Evolutionary conservation across 2,113 vertebrate species (phyloP), one percentile per base, ranked within the genome.

Genomic region (Xenopus laevis): DNA sequence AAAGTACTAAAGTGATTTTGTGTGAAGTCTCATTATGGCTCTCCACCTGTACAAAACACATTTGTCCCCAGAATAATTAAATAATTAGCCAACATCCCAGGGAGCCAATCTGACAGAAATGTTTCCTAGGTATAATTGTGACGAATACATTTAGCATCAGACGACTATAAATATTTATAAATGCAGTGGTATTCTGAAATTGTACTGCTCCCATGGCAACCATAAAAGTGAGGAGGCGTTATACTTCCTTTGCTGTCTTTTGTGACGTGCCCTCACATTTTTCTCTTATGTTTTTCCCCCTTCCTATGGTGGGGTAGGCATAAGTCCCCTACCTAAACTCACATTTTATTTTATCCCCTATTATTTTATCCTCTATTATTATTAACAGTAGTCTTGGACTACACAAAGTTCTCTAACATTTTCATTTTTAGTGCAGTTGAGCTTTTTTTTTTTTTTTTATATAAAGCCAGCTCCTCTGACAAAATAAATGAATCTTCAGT

Each of bases 91-190:
- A 20, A 45, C 55, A 40, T 68, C 21, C 45, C 13, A 30, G 45
- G 46, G 58, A 61, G 23, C 33, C 40, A 17, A 23, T 46, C 12
- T 20, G 9, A 2, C 18, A 20, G 55, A 58, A 58, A 40, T 18
- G 55, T 58, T 58, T 58, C 55, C 68, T 63, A 63, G 58, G 74
- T 46, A 57, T 70, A 77, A 77, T 77, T 60, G 27, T 55, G 59
- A 58, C 67, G 50, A 77, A 68, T 70, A 69, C 74, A 67, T 77
- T 64, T 33, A 70, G 66, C 69, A 70, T 70, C 67, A 64, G 67
- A 70, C 61, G 27, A 77, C 67, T 77, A 77, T 63, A 77, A 77
- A 77, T 77, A 77, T 77, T 77, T 77, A 77, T 77, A 70, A 77
- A 77, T 77, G 13, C 61, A 63, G 60, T 57, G 60, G 66, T 69